These are phyloP conservation scores for Tinea semifulvella DNA, from an alignment of 2,888 invertebrate genomes.

Conservation along the genomic window DNA sequence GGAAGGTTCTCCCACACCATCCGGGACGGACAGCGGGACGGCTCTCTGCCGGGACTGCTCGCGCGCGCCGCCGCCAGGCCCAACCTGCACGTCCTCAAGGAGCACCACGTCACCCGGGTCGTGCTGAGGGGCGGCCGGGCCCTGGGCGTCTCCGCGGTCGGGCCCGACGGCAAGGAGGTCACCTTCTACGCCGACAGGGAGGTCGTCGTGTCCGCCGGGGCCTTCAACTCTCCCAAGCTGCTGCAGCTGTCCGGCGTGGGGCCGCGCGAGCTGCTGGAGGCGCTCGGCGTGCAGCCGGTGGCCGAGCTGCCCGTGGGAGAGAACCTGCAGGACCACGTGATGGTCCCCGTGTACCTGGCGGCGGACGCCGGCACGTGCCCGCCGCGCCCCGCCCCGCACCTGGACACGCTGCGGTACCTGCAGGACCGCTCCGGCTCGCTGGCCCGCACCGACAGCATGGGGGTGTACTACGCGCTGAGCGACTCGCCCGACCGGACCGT, in stretches of 20 bases:
- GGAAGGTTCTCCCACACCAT: constrained; percentile 49
- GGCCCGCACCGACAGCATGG: constrained; percentile 35
- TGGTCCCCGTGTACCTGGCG: constrained; percentile 47
- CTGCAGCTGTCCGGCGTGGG: constrained; percentile 52
- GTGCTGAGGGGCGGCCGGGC: constrained; percentile 32
- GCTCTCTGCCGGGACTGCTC: constrained; percentile 61
- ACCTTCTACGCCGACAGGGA: constrained; percentile 39
- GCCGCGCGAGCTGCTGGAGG: constrained; percentile 35
- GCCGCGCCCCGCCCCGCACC: constrained; percentile 22
- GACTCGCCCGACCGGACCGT: constrained; percentile 23
- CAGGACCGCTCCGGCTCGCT: constrained; percentile 35
- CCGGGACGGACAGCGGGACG: constrained; percentile 54
- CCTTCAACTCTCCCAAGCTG: constrained; percentile 44
- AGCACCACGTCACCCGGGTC: constrained; percentile 32
- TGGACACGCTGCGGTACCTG: constrained; percentile 39
- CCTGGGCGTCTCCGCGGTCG: constrained; percentile 34
- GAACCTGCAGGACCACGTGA: constrained; percentile 57
- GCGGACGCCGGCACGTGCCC: constrained; percentile 39
- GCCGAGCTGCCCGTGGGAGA: constrained; percentile 44
- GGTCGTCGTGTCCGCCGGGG: constrained; percentile 45
- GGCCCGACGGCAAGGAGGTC: constrained; percentile 30
- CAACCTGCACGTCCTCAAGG: constrained; percentile 44
- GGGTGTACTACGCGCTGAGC: constrained; percentile 32
- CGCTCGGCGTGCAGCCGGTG: constrained; percentile 33
- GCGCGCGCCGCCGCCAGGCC: constrained; percentile 34